Percentiles rank a stretch among this genome's conserved stretches.
Evolutionary conservation across 2,888 invertebrate genomes (phyloP).

Genomic region (Ptychoptera contaminata): DNA sequence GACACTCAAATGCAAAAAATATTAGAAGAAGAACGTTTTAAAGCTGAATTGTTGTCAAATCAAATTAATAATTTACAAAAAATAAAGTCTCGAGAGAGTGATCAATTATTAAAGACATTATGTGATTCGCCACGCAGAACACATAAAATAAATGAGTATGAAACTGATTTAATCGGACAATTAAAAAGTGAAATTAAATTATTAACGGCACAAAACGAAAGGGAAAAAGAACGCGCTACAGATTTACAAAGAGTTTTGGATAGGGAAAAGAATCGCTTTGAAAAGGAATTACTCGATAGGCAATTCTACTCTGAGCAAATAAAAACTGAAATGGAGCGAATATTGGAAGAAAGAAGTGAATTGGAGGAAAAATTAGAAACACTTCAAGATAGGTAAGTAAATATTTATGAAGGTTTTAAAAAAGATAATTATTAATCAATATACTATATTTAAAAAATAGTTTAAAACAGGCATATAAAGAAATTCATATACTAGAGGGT

Average conservation of each 20-base stretch:
- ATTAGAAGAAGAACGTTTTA: conserved; percentile 37
- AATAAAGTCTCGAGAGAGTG: conserved; percentile 19
- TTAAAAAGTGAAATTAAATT: conserved; percentile 36
- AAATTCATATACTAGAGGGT: conserved; percentile 35
- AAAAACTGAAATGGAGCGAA: conserved; percentile 28
- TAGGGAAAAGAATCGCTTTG: conserved; percentile 28
- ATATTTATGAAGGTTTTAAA: neutral
- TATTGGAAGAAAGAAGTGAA: conserved; percentile 24
- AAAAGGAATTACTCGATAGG: conserved; percentile 26
- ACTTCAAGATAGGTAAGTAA: conserved; percentile 20
- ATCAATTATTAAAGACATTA: conserved; percentile 22
- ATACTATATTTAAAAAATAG: conserved; percentile 19
- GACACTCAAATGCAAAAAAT: conserved; percentile 46
- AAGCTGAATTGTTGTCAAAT: conserved; percentile 33
- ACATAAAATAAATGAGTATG: conserved; percentile 22
- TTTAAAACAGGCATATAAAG: conserved; percentile 24
- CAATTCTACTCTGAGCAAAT: conserved; percentile 29
- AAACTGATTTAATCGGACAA: conserved; percentile 34
- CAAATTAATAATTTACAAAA: conserved; percentile 27
- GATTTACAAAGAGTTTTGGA: conserved; percentile 34
- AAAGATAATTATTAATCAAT: neutral
- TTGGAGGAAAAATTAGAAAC: conserved; percentile 25
- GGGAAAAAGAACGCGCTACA: conserved; percentile 32
- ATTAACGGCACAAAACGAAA: conserved; percentile 35
- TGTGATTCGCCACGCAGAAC: conserved; percentile 27